phyloP scores from a whole-genome alignment of 2,888 invertebrate genomes.

The Osmoderma eremita region DNA sequence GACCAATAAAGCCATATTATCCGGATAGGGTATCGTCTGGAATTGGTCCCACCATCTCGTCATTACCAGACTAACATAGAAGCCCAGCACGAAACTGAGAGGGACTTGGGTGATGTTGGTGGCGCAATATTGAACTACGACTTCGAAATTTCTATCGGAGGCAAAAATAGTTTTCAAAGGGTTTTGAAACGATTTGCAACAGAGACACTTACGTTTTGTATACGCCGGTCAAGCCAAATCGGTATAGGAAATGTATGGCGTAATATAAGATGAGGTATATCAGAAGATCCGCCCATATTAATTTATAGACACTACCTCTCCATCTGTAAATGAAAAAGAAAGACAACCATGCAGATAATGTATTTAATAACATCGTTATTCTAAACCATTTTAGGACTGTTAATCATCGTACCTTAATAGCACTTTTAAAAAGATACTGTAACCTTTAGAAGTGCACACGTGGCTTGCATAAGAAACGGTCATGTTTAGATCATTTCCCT shows the following conservation, averaged over 20 bases:
- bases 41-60: constrained; percentile 92
- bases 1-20: constrained; percentile 82
- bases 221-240: constrained; percentile 71
- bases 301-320: constrained; percentile 91
- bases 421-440: constrained; percentile 84
- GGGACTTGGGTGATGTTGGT: constrained; percentile 87
- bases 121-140: constrained; percentile 83
- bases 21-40: constrained; percentile 83
- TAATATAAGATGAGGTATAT: constrained; percentile 81
- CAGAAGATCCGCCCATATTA: constrained; percentile 86
- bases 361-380: background rate
- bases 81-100: constrained; percentile 92
- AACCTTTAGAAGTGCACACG: constrained; percentile 83
- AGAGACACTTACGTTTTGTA: constrained; percentile 72
- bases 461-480: constrained; percentile 85
- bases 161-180: background rate
- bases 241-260: constrained; percentile 77
- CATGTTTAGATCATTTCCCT: constrained; percentile 65
- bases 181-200: constrained; percentile 4
- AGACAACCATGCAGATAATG: background rate
- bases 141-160: constrained; percentile 76
- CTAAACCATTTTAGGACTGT: background rate
- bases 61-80: constrained; percentile 93
- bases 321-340: constrained; percentile 73
- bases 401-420: constrained; percentile 74